Base-by-base conservation (phyloP, 2,797 vertebrate genomes). In the Microctenopoma lineatum region DNA sequence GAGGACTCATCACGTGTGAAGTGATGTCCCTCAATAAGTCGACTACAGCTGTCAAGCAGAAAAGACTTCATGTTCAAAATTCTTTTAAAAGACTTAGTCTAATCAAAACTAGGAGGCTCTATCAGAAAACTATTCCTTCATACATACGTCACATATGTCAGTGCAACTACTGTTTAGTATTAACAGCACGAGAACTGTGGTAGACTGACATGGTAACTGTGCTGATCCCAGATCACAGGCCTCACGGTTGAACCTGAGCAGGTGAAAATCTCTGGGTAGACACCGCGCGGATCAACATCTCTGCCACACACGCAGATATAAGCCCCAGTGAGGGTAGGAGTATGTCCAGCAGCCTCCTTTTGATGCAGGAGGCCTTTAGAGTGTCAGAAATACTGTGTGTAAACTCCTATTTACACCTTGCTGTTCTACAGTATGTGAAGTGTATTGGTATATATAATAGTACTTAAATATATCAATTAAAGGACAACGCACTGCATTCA, bases 251-350 rank as follows among this genome's bases (percentile, higher is more conserved):
- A 72, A 67, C 52, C 48, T 54, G 61, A 77, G n/a, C 16, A 67
- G 72, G 81, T 67, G 81, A 77, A 80, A 84, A 85, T 21, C 79
- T 79, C 66, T 8, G 11, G 6, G 45, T 59, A 77, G 84, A 83
- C 79, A 42, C 65, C 73, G 81, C 80, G 74, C 11, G 69, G 77
- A 81, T 78, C 67, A 77, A 75, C 72, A 27, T 65, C 66, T 77
- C 44, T 52, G 36, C 79, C 68, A 66, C 77, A 78, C 68, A 73
- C 70, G 46, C 26, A 63, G 70, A 70, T 68, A 57, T 78, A 73
- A 84, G 27, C 72, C 78, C 48, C 66, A 8, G 36, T 44, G 62
- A 58, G 29, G 7, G 32, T 7, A 21, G 42, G 54, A 52, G 60
- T 66, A 27, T 44, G 44, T 47, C 34, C n/a, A 54, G n/a, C 34